phyloP scores from a whole-genome alignment of 2,888 invertebrate genomes.

The Lacanobia wlatinum region DNA sequence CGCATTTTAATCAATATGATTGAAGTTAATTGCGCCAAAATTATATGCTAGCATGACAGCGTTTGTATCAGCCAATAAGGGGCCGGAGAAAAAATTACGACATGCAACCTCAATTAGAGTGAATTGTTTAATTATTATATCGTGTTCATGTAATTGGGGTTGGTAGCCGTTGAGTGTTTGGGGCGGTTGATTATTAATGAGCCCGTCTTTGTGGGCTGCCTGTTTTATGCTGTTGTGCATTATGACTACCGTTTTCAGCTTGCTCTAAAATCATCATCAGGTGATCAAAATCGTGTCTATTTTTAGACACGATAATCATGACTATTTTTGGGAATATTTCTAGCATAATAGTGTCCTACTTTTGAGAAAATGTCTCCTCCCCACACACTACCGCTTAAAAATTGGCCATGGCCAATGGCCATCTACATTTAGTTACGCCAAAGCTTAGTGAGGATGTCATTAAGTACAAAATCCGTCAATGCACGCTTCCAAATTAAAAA shows the following conservation, averaged over 20 bases:
- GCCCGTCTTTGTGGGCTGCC: background rate
- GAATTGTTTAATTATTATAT: constrained; percentile 64
- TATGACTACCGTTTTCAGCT: background rate
- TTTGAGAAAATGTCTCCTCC: too few species aligned
- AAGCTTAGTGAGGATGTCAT: too few species aligned
- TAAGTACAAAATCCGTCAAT: too few species aligned
- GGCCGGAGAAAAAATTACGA: constrained; percentile 26
- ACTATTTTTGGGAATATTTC: too few species aligned
- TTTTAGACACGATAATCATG: too few species aligned
- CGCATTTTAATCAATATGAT: constrained; percentile 65
- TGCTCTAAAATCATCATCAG: background rate
- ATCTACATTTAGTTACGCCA: too few species aligned
- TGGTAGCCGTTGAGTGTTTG: constrained; percentile 29
- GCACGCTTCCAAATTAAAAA: too few species aligned
- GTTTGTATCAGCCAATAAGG: constrained; percentile 57
- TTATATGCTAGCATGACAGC: constrained; percentile 56
- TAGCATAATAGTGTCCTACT: too few species aligned
- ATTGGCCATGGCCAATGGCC: too few species aligned
- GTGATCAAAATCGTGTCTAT: too few species aligned
- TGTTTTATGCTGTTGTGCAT: background rate
- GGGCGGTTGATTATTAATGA: constrained; percentile 8
- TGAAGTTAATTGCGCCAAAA: constrained; percentile 64
- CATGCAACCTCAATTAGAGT: constrained; percentile 60
- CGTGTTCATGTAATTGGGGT: constrained; percentile 51
- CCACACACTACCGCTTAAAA: too few species aligned